Conservation (phyloP, 2,113 vertebrate genomes). For the Callospermophilus lateralis region DNA sequence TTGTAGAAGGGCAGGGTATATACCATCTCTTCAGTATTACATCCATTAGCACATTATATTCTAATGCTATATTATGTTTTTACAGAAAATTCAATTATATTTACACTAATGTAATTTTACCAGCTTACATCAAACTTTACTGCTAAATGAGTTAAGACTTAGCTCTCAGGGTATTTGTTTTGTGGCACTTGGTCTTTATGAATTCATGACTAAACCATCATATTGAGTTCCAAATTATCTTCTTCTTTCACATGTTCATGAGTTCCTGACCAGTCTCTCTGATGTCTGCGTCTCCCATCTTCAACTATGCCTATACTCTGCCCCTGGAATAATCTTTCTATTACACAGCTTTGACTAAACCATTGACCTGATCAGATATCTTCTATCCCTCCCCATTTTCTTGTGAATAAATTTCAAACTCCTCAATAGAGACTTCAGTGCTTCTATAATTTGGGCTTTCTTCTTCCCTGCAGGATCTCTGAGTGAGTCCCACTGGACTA, state of each 20-base stretch:
- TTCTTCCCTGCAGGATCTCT: neutral
- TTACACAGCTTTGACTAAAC: neutral
- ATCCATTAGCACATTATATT: neutral
- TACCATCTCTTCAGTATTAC: neutral
- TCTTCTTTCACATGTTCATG: neutral
- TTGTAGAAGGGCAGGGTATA: neutral
- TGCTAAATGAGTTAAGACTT: conserved; percentile 15
- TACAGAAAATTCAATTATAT: neutral
- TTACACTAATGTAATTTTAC: neutral
- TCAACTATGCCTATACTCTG: neutral
- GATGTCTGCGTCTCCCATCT: neutral
- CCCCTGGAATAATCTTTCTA: neutral
- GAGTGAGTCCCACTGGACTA: neutral
- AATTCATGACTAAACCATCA: neutral
- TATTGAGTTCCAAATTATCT: neutral
- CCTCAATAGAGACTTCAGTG: neutral
- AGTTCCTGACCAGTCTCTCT: neutral
- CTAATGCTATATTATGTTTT: neutral
- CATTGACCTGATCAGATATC: neutral
- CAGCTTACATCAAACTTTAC: neutral
- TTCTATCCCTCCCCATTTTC: neutral
- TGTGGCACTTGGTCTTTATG: neutral
- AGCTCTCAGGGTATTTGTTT: neutral
- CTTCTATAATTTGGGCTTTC: neutral
- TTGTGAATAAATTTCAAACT: neutral